Evolutionary conservation across 2,797 vertebrate genomes (phyloP).

Genomic region (Naso thynnoides): DNA sequence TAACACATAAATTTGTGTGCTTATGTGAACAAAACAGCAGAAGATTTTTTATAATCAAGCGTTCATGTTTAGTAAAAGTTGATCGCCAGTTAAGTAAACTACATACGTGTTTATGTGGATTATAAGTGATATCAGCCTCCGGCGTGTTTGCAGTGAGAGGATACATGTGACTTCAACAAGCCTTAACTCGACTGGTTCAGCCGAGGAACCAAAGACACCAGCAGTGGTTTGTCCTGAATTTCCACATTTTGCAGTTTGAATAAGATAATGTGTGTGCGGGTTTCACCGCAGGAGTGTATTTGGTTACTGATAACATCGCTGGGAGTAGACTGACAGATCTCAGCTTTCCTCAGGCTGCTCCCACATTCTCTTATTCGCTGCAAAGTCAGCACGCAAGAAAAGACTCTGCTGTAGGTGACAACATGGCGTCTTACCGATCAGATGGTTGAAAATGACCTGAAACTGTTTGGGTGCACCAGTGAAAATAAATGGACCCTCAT

Average conservation of each 20-base stretch:
- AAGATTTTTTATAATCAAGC: background rate
- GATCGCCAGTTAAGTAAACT: background rate
- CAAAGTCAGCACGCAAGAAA: background rate
- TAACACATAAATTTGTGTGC: too few relatives aligned
- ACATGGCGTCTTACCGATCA: too few relatives aligned
- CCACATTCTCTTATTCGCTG: background rate
- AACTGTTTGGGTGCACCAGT: too few relatives aligned
- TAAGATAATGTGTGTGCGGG: background rate
- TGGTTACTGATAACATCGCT: background rate
- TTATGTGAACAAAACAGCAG: background rate
- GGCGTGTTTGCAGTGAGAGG: background rate
- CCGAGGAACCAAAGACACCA: background rate
- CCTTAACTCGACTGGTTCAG: background rate
- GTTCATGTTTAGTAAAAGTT: background rate
- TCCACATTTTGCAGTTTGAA: conserved; percentile 17
- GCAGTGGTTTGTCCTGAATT: conserved; percentile 21
- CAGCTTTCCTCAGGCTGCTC: background rate
- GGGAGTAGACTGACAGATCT: background rate
- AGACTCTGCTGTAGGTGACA: too few relatives aligned
- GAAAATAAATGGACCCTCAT: too few relatives aligned
- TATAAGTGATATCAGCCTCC: background rate
- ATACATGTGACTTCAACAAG: background rate
- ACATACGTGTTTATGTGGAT: background rate
- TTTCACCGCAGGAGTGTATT: background rate
- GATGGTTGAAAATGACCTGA: too few relatives aligned